phyloP scores from a whole-genome alignment of 2,797 vertebrate genomes.

The Oceanodroma leucorhoa region DNA sequence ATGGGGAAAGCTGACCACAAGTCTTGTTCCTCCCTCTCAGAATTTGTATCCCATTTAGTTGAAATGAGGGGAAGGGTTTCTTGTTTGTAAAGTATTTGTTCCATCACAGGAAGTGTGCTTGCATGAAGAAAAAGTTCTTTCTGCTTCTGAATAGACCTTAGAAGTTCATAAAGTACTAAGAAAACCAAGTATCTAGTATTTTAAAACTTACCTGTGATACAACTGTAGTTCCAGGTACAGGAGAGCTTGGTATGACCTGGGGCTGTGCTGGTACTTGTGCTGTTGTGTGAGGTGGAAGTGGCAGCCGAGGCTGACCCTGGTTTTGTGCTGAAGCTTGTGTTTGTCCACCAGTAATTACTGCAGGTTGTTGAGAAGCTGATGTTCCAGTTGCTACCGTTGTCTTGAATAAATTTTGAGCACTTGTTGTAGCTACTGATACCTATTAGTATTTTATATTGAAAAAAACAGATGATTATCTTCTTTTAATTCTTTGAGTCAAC shows the following conservation, averaged over 20 bases:
- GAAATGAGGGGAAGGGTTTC: not conserved
- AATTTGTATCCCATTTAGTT: not conserved
- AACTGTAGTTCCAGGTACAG: conserved; percentile 77
- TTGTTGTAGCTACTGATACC: conserved; percentile 72
- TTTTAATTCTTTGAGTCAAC: not conserved
- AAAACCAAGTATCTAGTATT: not conserved
- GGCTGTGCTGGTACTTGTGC: conserved; percentile 57
- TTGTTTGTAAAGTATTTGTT: not conserved
- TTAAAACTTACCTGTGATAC: conserved; percentile 78
- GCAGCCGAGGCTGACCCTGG: conserved; percentile 69
- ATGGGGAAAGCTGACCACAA: not conserved
- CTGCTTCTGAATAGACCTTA: not conserved
- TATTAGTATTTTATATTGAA: not conserved
- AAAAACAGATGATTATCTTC: not conserved
- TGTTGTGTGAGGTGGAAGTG: conserved; percentile 57
- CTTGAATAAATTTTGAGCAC: conserved; percentile 22
- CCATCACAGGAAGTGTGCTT: rapidly evolving
- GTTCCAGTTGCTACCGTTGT: conserved; percentile 16
- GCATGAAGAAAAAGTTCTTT: not conserved
- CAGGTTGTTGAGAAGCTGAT: conserved; percentile 76
- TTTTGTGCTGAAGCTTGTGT: conserved; percentile 69
- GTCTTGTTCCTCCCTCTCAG: not conserved
- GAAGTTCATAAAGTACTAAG: not conserved
- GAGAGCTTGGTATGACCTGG: conserved; percentile 63
- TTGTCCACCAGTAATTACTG: conserved; percentile 70